Conservation (phyloP, 2,113 vertebrate genomes). For the Serilophus lunatus region DNA sequence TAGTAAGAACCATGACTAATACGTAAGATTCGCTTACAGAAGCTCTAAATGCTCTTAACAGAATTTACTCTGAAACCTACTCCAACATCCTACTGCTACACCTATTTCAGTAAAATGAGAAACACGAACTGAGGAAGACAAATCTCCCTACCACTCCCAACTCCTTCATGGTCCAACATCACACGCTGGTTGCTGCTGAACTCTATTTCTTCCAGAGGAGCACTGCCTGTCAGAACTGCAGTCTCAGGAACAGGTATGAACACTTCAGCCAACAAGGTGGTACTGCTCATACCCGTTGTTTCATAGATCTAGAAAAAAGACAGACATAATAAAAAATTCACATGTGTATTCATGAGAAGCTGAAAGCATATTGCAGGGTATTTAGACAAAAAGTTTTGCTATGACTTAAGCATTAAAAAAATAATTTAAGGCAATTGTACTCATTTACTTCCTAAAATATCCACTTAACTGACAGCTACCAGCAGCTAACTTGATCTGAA, state of each 20-base stretch:
- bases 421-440: not conserved
- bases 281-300: conserved; percentile 72
- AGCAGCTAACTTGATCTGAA: not conserved
- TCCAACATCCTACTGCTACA: not conserved
- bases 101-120: not conserved
- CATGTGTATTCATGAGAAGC: not conserved
- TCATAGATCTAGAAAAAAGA: conserved; percentile 83
- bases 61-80: not conserved
- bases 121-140: not conserved
- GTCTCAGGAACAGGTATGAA: conserved; percentile 89
- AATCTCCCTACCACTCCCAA: conserved; percentile 86
- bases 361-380: not conserved
- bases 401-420: not conserved
- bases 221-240: conserved; percentile 80
- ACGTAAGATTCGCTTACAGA: not conserved
- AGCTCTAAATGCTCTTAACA: not conserved
- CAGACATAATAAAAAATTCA: not conserved
- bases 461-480: not conserved
- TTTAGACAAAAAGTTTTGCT: not conserved
- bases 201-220: conserved; percentile 83
- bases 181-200: conserved; percentile 92
- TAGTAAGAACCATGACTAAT: not conserved
- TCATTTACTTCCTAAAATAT: not conserved
- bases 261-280: conserved; percentile 81
- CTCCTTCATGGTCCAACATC: conserved; percentile 89